Percentiles rank a stretch among this genome's conserved stretches.
phyloP scores from a whole-genome alignment of 2,113 vertebrate species.

The Phalacrocorax pelagicus region DNA sequence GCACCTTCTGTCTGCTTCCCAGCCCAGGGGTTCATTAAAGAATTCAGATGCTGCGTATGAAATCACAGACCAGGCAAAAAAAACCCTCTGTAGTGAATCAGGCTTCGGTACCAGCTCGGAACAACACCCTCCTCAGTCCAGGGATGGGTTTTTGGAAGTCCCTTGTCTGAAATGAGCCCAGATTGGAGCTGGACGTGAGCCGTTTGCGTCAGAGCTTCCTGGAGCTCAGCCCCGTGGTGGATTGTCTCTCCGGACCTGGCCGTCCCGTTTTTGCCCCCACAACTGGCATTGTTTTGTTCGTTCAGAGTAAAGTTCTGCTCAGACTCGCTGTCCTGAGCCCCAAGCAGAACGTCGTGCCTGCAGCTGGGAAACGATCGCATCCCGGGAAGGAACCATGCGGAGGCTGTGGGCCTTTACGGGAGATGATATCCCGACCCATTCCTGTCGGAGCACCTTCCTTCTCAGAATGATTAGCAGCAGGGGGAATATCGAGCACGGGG shows the following conservation, averaged over 20 bases:
- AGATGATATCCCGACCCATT: background rate
- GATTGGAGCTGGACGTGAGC: background rate
- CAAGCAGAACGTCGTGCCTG: background rate
- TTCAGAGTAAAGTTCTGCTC: too few relatives aligned
- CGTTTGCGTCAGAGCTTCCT: background rate
- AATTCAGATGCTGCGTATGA: background rate
- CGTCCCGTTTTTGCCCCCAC: background rate
- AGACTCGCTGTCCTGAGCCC: background rate
- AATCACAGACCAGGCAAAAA: background rate
- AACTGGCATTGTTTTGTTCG: too few relatives aligned
- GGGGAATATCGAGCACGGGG: fast-evolving
- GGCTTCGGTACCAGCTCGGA: background rate
- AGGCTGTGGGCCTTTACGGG: background rate
- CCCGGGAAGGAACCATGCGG: background rate
- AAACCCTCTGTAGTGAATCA: too few relatives aligned
- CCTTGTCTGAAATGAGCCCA: background rate
- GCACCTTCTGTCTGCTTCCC: background rate
- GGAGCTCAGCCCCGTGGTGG: background rate
- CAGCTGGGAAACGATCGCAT: background rate
- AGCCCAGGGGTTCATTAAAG: fast-evolving
- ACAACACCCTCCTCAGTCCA: background rate
- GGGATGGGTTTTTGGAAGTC: background rate
- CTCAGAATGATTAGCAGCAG: background rate
- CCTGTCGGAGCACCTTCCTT: background rate
- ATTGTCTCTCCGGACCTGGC: background rate